Conservation (phyloP, 2,113 vertebrate species). For the Connochaetes taurinus region DNA sequence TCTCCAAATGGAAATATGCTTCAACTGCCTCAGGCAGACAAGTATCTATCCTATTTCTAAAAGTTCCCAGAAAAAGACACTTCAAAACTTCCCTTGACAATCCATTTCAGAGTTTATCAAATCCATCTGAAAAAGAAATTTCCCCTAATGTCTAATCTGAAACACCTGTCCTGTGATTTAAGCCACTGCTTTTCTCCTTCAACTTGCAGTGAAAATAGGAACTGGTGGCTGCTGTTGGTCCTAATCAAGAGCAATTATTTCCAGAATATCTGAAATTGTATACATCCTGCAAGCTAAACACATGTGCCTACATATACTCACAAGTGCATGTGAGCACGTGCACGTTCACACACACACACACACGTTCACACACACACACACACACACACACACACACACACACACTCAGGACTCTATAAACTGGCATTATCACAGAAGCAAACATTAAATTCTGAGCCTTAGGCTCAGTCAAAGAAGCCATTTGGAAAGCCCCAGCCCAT, state of each 20-base stretch:
- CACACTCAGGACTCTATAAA: neutral
- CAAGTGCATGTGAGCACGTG: accelerated
- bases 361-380: neutral
- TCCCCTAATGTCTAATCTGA: neutral
- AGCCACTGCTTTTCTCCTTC: conserved; percentile 1
- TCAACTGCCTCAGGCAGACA: neutral
- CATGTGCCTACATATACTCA: neutral
- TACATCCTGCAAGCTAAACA: neutral
- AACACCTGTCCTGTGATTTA: neutral
- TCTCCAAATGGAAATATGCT: neutral
- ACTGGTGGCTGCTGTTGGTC: neutral
- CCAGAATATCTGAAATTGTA: conserved; percentile 8
- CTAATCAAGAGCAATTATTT: conserved; percentile 34
- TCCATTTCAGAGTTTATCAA: conserved; percentile 29
- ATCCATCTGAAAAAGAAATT: conserved; percentile 27
- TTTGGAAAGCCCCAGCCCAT: neutral
- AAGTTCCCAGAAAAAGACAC: conserved; percentile 12
- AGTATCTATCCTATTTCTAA: conserved; percentile 13
- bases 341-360: neutral
- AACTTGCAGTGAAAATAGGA: neutral
- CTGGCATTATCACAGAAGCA: neutral
- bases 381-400: neutral
- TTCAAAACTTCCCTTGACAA: conserved; percentile 25
- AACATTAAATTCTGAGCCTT: neutral
- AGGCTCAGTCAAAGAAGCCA: neutral